Conservation (phyloP, 2,888 invertebrate species). For the Cantharis nigra region DNA sequence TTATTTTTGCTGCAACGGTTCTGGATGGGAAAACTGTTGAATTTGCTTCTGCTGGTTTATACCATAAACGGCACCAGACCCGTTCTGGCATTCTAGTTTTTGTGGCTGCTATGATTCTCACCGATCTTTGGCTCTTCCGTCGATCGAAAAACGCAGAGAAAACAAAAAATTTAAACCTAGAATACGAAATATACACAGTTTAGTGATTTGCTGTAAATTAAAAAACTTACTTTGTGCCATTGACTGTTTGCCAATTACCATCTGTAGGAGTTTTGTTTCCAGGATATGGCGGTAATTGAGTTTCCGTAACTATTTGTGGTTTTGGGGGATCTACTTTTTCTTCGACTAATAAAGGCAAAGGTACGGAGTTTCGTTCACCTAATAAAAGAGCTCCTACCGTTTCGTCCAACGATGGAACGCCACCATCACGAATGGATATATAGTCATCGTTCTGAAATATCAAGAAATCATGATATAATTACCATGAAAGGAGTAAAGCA, state of each 20-base stretch:
- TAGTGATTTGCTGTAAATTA: not conserved
- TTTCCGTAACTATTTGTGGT: slow-evolving; percentile 48
- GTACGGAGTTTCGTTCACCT: slow-evolving; percentile 35
- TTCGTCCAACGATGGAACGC: slow-evolving; percentile 53
- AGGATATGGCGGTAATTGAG: slow-evolving; percentile 63
- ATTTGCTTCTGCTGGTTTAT: slow-evolving; percentile 54
- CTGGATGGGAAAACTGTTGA: slow-evolving; percentile 54
- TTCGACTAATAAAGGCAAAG: slow-evolving; percentile 32
- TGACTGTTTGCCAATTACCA: slow-evolving; percentile 79
- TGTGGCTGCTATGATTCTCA: slow-evolving; percentile 86
- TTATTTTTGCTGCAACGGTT: slow-evolving; percentile 76
- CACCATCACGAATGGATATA: slow-evolving; percentile 57
- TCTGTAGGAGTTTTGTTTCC: slow-evolving; percentile 71
- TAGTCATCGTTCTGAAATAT: slow-evolving; percentile 57
- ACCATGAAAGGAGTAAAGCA: not conserved
- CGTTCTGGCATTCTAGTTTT: slow-evolving; percentile 83
- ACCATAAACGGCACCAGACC: slow-evolving; percentile 82
- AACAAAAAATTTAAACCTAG: slow-evolving; percentile 85
- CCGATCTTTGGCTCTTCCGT: slow-evolving; percentile 66
- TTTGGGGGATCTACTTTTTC: slow-evolving; percentile 39
- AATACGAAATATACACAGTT: not conserved
- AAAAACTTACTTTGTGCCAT: slow-evolving; percentile 67
- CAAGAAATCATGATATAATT: not conserved
- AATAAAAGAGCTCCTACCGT: slow-evolving; percentile 53
- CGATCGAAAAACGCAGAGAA: slow-evolving; percentile 89